A percentile compares a stretch with the other conserved stretches of the same genome.
Conservation (phyloP, 2,113 vertebrate genomes). For the Dendrocopos noguchii region DNA sequence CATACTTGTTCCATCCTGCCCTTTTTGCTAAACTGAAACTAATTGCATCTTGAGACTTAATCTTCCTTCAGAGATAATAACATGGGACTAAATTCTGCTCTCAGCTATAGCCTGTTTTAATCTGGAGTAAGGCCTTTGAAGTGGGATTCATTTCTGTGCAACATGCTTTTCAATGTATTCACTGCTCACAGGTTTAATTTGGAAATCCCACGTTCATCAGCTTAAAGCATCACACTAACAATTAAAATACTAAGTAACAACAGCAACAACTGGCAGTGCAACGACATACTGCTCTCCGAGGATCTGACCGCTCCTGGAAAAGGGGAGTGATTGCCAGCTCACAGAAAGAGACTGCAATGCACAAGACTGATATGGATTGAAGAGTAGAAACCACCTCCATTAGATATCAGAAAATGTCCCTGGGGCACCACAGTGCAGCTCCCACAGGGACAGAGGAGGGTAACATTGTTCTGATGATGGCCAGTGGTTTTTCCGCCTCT, state of each 20-base stretch:
- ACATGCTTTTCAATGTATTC: slow-evolving; percentile 4
- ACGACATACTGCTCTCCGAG: background rate
- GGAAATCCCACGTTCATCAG: slow-evolving; percentile 37
- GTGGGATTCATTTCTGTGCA: slow-evolving; percentile 40
- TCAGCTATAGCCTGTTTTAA: slow-evolving; percentile 32
- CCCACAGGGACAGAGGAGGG: rapidly evolving
- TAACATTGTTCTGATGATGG: rapidly evolving
- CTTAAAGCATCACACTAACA: background rate
- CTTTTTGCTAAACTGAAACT: slow-evolving; percentile 28
- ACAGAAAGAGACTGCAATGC: background rate
- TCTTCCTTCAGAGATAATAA: slow-evolving; percentile 53
- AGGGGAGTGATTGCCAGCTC: background rate
- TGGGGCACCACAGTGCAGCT: background rate
- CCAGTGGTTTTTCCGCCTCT: background rate
- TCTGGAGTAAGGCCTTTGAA: slow-evolving; percentile 52
- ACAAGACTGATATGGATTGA: background rate
- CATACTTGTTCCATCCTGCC: background rate
- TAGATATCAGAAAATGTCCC: background rate
- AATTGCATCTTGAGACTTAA: slow-evolving; percentile 53
- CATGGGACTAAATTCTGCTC: slow-evolving; percentile 37
- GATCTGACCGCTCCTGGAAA: background rate
- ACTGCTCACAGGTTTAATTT: slow-evolving; percentile 15
- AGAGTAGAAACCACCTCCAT: background rate
- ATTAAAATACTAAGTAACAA: slow-evolving; percentile 23
- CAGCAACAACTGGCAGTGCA: background rate